Percentiles rank a stretch among this genome's conserved stretches.
phyloP scores from a whole-genome alignment of 2,113 vertebrate species.

The Ictalurus punctatus region DNA sequence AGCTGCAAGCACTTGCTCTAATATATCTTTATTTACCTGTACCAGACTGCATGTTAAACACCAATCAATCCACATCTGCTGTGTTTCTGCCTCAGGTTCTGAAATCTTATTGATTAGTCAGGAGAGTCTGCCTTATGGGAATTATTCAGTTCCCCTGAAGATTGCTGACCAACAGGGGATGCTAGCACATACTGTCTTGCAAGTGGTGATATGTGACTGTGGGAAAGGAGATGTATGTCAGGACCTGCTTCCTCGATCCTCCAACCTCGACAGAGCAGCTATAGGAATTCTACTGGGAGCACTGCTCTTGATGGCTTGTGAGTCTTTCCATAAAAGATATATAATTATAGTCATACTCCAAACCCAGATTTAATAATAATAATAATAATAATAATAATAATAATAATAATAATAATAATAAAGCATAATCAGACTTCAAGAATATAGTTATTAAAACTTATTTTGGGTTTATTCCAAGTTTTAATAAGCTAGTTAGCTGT shows the following conservation, averaged over 20 bases:
- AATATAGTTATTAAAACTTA: too few relatives aligned
- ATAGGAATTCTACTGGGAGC: slow-evolving; percentile 61
- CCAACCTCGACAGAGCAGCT: slow-evolving; percentile 49
- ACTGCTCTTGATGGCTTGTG: slow-evolving; percentile 74
- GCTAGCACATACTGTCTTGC: slow-evolving; percentile 53
- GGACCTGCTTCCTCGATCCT: rapidly evolving
- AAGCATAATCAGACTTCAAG: neutral
- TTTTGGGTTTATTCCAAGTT: too few relatives aligned
- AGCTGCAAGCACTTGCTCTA: neutral
- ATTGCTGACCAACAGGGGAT: slow-evolving; percentile 74
- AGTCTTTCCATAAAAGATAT: slow-evolving; percentile 54
- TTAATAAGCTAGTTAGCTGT: too few relatives aligned
- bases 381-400: neutral
- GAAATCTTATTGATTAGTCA: slow-evolving; percentile 67
- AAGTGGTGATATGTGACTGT: slow-evolving; percentile 73
- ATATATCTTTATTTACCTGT: neutral
- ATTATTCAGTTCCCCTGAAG: slow-evolving; percentile 71
- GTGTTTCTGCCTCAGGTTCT: slow-evolving; percentile 41
- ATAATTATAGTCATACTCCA: neutral
- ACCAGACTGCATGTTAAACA: neutral
- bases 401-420: neutral
- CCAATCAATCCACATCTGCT: neutral
- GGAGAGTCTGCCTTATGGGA: slow-evolving; percentile 65
- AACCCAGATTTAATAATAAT: neutral
- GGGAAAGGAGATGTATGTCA: slow-evolving; percentile 47